These are phyloP conservation scores for Trichomalopsis sarcophagae DNA, from an alignment of 1,140 invertebrate genomes.

Conservation along the genomic window DNA sequence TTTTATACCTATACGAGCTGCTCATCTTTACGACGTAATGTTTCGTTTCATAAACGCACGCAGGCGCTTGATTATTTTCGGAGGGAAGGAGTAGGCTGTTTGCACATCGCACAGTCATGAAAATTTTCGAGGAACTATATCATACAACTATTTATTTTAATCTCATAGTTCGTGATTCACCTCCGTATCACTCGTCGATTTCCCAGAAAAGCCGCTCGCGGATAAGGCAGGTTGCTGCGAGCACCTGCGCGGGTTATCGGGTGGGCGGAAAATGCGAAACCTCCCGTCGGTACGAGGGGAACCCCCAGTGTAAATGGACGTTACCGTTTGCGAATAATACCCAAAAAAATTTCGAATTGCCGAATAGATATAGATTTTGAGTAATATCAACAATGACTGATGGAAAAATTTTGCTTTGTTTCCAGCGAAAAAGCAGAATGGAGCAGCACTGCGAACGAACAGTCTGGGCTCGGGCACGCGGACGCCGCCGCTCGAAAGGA, in stretches of 20 bases:
- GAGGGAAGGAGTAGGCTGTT: neutral
- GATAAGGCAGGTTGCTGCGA: conserved; percentile 4
- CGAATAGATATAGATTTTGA: neutral
- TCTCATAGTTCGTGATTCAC: neutral
- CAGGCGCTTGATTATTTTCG: neutral
- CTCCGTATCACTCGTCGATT: neutral
- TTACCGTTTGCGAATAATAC: conserved; percentile 10
- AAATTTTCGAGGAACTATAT: neutral
- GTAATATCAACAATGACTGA: neutral
- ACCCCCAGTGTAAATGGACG: neutral
- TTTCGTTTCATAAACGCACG: neutral
- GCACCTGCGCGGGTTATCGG: neutral
- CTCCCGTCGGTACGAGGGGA: conserved; percentile 23
- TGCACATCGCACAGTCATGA: neutral
- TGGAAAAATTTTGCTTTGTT: conserved; percentile 71
- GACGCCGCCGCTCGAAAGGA: conserved; percentile 88
- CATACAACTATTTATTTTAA: neutral
- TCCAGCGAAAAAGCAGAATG: conserved; percentile 95
- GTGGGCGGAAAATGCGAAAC: neutral
- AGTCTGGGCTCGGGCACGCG: conserved; percentile 86
- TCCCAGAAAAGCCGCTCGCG: neutral
- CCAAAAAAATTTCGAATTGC: too few relatives aligned
- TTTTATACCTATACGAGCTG: neutral
- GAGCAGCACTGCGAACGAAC: conserved; percentile 88
- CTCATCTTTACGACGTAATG: neutral